Evolutionary conservation across 2,888 invertebrate genomes (phyloP).

Genomic region (Morinoia aosen): DNA sequence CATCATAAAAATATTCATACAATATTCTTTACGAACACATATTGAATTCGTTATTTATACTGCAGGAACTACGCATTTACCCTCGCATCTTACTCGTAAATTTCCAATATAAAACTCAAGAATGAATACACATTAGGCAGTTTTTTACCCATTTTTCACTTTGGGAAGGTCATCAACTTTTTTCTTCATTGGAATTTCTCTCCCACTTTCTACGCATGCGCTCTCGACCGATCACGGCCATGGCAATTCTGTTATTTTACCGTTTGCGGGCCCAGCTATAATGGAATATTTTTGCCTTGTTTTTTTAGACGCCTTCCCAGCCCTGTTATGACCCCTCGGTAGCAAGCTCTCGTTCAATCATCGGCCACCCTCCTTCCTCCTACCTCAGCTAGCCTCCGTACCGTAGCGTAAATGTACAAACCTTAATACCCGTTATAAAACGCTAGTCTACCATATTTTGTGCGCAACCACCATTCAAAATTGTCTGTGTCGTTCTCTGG

Average conservation of each 20-base stretch:
- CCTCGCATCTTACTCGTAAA: no score
- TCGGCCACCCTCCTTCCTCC: neutral
- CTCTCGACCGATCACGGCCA: neutral
- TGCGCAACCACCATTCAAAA: neutral
- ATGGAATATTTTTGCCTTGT: conserved; percentile 33
- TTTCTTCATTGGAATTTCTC: neutral
- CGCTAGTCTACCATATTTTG: neutral
- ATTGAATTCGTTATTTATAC: no score
- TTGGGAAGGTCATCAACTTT: neutral
- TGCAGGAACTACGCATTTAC: no score
- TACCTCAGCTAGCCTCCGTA: neutral
- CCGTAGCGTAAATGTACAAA: neutral
- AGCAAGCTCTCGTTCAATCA: conserved; percentile 38
- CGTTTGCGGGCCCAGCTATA: neutral
- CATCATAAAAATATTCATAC: no score
- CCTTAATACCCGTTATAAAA: neutral
- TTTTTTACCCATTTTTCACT: no score
- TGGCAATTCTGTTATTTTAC: conserved; percentile 14
- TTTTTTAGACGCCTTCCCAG: neutral
- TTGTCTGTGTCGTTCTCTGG: no score
- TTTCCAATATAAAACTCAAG: no score
- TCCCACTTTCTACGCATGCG: neutral
- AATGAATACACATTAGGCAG: no score
- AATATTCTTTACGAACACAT: no score
- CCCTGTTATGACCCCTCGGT: conserved; percentile 34